Evolutionary conservation across 2,797 vertebrate genomes (phyloP).

Genomic region (Pogoniulus pusillus): DNA sequence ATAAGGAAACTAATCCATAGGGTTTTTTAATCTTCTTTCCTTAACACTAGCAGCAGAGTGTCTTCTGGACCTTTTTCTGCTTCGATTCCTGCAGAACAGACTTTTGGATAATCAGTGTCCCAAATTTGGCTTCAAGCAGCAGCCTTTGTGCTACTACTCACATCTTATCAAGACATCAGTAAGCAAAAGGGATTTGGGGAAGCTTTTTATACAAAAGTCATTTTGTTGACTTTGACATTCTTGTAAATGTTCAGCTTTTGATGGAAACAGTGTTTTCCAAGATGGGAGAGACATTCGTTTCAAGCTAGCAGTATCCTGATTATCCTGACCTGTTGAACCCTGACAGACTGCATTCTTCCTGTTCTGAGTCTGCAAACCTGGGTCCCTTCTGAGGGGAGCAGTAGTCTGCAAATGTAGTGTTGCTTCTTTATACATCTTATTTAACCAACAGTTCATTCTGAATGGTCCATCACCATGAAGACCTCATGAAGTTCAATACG

Average conservation of each 20-base stretch:
- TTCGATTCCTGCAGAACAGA: not conserved
- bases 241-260: not conserved
- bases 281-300: not conserved
- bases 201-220: not conserved
- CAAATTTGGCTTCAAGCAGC: not conserved
- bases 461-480: not conserved
- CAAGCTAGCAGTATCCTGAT: not conserved
- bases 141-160: not conserved
- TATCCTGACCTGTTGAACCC: not conserved
- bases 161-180: not conserved
- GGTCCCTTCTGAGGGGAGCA: not conserved
- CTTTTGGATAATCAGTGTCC: not conserved
- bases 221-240: not conserved
- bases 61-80: not conserved
- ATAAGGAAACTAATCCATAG: not conserved
- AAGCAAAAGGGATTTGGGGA: not conserved
- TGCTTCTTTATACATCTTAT: not conserved
- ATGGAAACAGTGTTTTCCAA: not conserved
- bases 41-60: not conserved
- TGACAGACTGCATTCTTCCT: not conserved
- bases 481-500: no score
- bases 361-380: not conserved
- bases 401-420: not conserved
- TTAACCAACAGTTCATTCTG: rapidly evolving
- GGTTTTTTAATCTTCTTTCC: slow-evolving; percentile 10